Evolutionary conservation across 2,113 vertebrate genomes (phyloP), one percentile per base, ranked within the genome.

Genomic region (Erpornis zantholeuca): DNA sequence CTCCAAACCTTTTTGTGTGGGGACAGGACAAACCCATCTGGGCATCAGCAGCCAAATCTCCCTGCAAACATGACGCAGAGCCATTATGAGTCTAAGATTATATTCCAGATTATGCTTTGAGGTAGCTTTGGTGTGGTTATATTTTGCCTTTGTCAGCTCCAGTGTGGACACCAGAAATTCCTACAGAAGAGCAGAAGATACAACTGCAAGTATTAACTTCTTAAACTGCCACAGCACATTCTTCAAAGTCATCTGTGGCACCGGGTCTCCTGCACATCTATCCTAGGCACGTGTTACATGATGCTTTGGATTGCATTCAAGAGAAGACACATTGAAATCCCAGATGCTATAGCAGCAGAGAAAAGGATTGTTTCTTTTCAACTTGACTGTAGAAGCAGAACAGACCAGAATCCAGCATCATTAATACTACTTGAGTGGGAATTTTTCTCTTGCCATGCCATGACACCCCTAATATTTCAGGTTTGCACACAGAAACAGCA

Each of bases 331-430:
- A 42, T 77, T 68, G 83, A 86, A 83, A 86, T 72, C 6, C 69
- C 72, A 49, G 81, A 89, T 94, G 60, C 64, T 89, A 57, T 53
- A 81, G 90, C 87, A 94, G 72, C 92, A 93, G 42, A 59, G 23
- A 78, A 87, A 50, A 1, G 0, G 12, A 19, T 15, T 42, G 6
- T 33, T 90, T 70, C 59, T 78, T 86, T 94, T 64, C 50, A 63
- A 13, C 4, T 9, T 53, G 3, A 68, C 9, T 60, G 28, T 53
- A 33, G 61, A 59, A 82, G 40, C 9, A 72, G 27, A 20, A 83
- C 45, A 72, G 16, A 27, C 16, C 25, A 63, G 27, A 88, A 88
- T 36, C n/a, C n/a, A 90, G 28, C 9, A 61, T 42, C 36, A 38
- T 27, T 70, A 86, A 50, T 42, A 60, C 12, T 35, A 33, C 14